Conservation (phyloP, 2,113 vertebrate genomes). For the Catharus bicknelli region DNA sequence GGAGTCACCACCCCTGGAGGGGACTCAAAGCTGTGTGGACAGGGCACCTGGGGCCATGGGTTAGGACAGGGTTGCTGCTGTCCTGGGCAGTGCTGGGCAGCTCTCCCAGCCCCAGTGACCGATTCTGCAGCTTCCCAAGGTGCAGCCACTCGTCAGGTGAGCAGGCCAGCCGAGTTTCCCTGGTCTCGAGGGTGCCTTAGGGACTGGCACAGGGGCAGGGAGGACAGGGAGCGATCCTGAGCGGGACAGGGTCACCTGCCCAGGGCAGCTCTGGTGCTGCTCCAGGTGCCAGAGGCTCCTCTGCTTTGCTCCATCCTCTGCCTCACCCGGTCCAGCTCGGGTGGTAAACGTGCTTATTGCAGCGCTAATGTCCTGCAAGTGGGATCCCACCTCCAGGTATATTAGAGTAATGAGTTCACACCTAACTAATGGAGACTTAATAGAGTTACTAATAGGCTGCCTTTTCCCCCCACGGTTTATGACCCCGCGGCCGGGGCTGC, state of each 20-base stretch:
- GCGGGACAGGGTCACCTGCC: neutral
- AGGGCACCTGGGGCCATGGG: neutral
- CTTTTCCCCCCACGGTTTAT: slow-evolving; percentile 69
- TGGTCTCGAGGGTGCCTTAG: accelerated
- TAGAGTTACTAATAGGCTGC: slow-evolving; percentile 75
- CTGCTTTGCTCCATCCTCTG: neutral
- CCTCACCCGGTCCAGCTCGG: neutral
- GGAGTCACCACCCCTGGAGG: neutral
- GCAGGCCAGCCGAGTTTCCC: no score
- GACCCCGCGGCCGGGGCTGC: slow-evolving; percentile 33
- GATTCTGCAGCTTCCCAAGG: neutral
- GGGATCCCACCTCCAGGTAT: slow-evolving; percentile 77
- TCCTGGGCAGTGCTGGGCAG: neutral
- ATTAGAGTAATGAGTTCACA: slow-evolving; percentile 81
- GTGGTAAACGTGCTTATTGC: slow-evolving; percentile 50
- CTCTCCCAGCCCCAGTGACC: neutral
- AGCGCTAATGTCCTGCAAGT: slow-evolving; percentile 74
- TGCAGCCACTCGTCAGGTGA: accelerated
- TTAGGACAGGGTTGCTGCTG: neutral
- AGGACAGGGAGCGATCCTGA: neutral
- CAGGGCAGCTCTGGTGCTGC: neutral
- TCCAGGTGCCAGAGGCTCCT: neutral
- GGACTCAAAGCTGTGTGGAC: neutral
- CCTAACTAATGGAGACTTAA: slow-evolving; percentile 75
- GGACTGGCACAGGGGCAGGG: accelerated